Conservation (phyloP, 2,888 invertebrate genomes). For the Sisyra terminalis region DNA sequence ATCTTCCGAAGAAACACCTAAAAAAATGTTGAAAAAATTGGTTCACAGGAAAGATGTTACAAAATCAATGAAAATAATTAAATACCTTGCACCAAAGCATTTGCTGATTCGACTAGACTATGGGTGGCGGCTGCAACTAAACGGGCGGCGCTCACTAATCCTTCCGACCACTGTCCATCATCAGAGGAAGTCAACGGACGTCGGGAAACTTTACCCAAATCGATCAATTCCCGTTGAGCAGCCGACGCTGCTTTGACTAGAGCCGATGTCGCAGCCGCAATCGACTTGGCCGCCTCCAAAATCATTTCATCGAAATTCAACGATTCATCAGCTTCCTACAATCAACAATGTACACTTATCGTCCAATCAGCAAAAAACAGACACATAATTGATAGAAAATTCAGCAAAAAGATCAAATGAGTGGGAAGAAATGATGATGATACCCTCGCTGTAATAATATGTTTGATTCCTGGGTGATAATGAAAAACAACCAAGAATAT, state of each 20-base stretch:
- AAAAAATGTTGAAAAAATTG: constrained; percentile 11
- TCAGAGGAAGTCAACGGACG: constrained; percentile 74
- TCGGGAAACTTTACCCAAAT: constrained; percentile 73
- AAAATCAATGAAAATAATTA: constrained; percentile 6
- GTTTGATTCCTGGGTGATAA: constrained; percentile 98
- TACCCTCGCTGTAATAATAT: constrained; percentile 79
- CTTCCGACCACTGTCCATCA: constrained; percentile 97
- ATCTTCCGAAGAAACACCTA: constrained; percentile 68
- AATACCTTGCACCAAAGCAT: constrained; percentile 77
- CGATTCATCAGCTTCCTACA: constrained; percentile 76
- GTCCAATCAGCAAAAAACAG: not conserved
- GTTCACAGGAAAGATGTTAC: not conserved
- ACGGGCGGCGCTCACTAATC: constrained; percentile 85
- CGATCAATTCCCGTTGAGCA: constrained; percentile 90
- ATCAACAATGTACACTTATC: constrained; percentile 13
- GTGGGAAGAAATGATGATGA: not conserved
- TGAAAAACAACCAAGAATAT: constrained; percentile 99
- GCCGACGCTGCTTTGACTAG: constrained; percentile 92
- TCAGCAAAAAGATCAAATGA: too few species aligned
- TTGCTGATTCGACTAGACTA: constrained; percentile 93
- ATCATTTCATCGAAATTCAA: constrained; percentile 99
- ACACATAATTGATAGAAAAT: not conserved
- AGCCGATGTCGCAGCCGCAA: constrained; percentile 93
- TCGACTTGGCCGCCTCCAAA: constrained; percentile 92
- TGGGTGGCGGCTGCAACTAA: constrained; percentile 96